phyloP scores from a whole-genome alignment of 2,797 vertebrate genomes.

The Enteromius unitaeniatus region DNA sequence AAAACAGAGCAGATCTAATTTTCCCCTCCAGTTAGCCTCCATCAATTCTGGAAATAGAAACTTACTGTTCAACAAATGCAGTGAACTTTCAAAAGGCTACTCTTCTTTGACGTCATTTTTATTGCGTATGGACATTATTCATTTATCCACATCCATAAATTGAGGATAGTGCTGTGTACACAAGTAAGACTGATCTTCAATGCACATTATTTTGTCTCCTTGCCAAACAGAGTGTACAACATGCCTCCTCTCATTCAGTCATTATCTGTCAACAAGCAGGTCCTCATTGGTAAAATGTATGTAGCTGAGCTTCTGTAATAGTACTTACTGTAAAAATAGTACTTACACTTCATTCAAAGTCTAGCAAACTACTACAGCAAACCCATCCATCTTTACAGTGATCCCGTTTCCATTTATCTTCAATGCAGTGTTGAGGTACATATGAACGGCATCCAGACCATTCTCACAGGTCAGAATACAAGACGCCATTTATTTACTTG shows the following conservation, averaged over 20 bases:
- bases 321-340: neutral
- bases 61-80: neutral
- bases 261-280: neutral
- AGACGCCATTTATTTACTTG: slow-evolving; percentile 13
- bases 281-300: neutral
- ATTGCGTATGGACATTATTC: neutral
- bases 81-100: neutral
- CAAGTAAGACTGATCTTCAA: neutral
- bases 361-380: neutral
- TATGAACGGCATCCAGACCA: neutral
- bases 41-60: neutral
- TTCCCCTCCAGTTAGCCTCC: neutral
- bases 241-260: neutral
- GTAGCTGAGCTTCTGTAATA: neutral
- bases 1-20: neutral
- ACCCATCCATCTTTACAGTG: neutral
- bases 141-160: neutral
- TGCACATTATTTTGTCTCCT: neutral
- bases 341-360: neutral
- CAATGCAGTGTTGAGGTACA: neutral
- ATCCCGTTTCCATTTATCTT: slow-evolving; percentile 3
- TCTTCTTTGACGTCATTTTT: neutral
- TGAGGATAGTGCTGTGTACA: neutral
- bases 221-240: neutral
- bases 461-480: slow-evolving; percentile 8